Percentiles rank a stretch among this genome's conserved stretches.
Evolutionary conservation across 2,797 vertebrate species (phyloP).

Genomic region (Linurgus olivaceus): DNA sequence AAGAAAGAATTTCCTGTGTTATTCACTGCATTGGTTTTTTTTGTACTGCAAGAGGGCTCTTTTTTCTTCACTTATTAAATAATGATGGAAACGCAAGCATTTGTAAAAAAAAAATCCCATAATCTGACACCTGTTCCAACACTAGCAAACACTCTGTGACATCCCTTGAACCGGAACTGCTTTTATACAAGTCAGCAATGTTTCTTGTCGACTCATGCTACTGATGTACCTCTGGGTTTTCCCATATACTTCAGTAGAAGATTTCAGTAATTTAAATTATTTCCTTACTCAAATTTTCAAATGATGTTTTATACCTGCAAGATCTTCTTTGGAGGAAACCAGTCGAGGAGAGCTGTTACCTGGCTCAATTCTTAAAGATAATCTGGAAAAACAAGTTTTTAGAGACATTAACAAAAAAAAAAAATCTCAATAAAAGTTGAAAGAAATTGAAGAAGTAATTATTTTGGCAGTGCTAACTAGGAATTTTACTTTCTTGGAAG

Average conservation of each 20-base stretch:
- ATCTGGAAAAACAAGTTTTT: conserved; percentile 77
- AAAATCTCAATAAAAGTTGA: not conserved
- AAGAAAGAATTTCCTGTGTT: not conserved
- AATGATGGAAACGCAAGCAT: not conserved
- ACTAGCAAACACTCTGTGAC: not conserved
- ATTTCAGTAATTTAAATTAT: not conserved
- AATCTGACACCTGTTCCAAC: not conserved
- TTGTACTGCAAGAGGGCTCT: not conserved
- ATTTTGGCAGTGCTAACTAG: not conserved
- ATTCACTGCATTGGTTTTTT: not conserved
- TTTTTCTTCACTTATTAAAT: not conserved
- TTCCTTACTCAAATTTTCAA: conserved; percentile 22
- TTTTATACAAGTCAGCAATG: not conserved
- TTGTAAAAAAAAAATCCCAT: not conserved
- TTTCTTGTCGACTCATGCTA: not conserved
- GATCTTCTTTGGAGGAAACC: conserved; percentile 92
- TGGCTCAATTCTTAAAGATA: conserved; percentile 92
- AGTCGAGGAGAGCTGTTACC: conserved; percentile 91
- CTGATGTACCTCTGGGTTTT: not conserved
- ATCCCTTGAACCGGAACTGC: not conserved
- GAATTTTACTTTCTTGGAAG: not conserved
- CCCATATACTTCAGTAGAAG: not conserved
- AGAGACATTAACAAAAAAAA: conserved; percentile 35
- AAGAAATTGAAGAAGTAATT: not conserved
- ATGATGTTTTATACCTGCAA: conserved; percentile 81